Percentiles rank a stretch among this genome's conserved stretches.
Evolutionary conservation across 2,113 vertebrate species (phyloP).

Genomic region (Lanius ludovicianus): DNA sequence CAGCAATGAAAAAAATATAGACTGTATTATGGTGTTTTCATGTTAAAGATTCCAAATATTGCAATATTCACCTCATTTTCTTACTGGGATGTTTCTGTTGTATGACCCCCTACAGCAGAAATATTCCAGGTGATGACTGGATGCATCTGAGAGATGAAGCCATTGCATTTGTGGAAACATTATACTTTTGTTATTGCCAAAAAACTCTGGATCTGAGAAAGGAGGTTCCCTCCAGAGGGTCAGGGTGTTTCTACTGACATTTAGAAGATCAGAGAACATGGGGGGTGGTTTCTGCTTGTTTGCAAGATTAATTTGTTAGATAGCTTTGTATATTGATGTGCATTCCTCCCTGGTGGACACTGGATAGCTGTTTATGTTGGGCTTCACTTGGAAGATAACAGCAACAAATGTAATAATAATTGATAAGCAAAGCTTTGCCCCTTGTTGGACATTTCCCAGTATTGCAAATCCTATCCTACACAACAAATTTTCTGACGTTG

Average conservation of each 20-base stretch:
- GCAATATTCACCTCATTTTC: not conserved
- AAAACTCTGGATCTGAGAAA: not conserved
- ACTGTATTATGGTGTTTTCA: not conserved
- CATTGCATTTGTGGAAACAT: not conserved
- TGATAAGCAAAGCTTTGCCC: not conserved
- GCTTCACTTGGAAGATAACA: not conserved
- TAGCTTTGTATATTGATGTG: not conserved
- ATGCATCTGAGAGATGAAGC: not conserved
- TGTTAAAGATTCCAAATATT: not conserved
- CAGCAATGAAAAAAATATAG: not conserved
- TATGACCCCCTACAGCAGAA: not conserved
- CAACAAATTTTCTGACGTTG: not conserved
- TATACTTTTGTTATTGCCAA: not conserved
- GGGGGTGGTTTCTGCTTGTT: fast-evolving
- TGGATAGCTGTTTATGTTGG: not conserved
- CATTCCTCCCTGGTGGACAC: not conserved
- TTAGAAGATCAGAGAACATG: not conserved
- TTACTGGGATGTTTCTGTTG: not conserved
- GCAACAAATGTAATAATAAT: not conserved
- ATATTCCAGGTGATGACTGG: not conserved
- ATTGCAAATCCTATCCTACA: not conserved
- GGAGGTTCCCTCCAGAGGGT: not conserved
- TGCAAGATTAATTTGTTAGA: not conserved
- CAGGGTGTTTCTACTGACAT: not conserved
- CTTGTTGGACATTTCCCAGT: not conserved